Base-by-base conservation (phyloP, 2,888 invertebrate species). In the Ectemnius cavifrons region DNA sequence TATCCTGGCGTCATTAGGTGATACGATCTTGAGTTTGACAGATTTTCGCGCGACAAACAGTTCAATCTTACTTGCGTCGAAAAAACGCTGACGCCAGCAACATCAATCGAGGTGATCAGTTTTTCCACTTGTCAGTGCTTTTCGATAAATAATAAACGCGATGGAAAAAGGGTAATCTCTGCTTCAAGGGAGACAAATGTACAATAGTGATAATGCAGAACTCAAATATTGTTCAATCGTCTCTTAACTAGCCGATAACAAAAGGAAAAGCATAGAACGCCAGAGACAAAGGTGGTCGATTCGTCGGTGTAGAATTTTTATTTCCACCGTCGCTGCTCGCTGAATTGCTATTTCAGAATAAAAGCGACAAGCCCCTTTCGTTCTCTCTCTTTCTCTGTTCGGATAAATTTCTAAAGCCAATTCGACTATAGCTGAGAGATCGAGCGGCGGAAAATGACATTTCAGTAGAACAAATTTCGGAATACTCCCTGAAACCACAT, bases 361-460 rank as follows among this genome's bases (percentile, higher is more conserved):
- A 71, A 67, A 65, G 77, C 79, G 77, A 76, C 75, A 78, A 74
- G 83, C 84, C 84, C 81, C 84, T 79, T 71, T 8, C 28, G 1
- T 3, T 8, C 28, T 6, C 11, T 37, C 37, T 37, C 8, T 37
- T 2, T 67, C 77, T 1, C 52, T 52, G 80, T 80, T 79, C 71
- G 79, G 83, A 84, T 85, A 79, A 84, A 84, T 84, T 84, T 81
- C 77, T 79, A 69, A 76, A 79, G 79, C 79, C 79, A 81, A 84
- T 80, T 80, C 78, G 79, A 81, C 77, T 78, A 77, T 74, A 71
- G 72, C 77, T 49, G 49, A 68, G 66, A 65, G 76, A 73, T 77
- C 75, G 65, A 72, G 77, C 74, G 75, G 72, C 11, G 57, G 20
- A 63, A 62, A 67, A 52, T 59, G 72, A 67, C 70, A 70, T 77